A percentile compares a stretch with the other conserved stretches of the same genome.
Conservation (phyloP, 2,113 vertebrate species). For the Sciurus niger region DNA sequence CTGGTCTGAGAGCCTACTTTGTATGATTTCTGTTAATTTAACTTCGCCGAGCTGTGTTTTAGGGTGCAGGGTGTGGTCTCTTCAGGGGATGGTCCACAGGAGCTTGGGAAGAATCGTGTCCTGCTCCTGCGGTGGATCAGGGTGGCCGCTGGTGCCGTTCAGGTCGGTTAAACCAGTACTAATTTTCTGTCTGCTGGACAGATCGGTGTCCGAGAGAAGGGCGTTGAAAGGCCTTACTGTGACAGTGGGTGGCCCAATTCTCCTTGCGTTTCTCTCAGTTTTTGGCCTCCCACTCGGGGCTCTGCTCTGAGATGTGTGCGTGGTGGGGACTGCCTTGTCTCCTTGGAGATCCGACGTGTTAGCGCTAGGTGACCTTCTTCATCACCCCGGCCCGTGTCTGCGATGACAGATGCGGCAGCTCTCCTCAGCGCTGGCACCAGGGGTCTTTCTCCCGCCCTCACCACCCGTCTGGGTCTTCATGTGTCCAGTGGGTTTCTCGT, state of each 20-base stretch:
- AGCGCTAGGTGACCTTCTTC: neutral
- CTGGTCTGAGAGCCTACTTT: neutral
- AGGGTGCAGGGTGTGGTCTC: neutral
- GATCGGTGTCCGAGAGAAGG: neutral
- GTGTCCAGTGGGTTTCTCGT: neutral
- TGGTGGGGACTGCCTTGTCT: neutral
- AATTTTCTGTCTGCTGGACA: neutral
- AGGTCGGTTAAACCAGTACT: neutral
- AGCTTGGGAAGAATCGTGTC: neutral
- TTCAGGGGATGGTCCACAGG: neutral
- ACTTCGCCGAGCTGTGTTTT: neutral
- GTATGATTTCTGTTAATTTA: neutral
- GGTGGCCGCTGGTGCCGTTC: neutral
- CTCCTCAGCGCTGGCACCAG: neutral
- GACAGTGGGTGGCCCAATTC: neutral
- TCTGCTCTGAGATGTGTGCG: neutral
- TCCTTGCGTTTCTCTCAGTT: neutral
- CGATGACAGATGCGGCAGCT: too few species aligned
- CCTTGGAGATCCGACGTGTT: neutral
- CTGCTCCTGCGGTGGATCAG: neutral
- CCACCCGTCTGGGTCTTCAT: neutral
- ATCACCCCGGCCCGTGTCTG: too few species aligned
- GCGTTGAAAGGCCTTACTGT: neutral
- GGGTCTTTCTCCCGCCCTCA: neutral
- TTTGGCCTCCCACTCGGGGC: neutral